A percentile compares a stretch with the other conserved stretches of the same genome.
Evolutionary conservation across 2,888 invertebrate genomes (phyloP).

Genomic region (Lypha dubia): DNA sequence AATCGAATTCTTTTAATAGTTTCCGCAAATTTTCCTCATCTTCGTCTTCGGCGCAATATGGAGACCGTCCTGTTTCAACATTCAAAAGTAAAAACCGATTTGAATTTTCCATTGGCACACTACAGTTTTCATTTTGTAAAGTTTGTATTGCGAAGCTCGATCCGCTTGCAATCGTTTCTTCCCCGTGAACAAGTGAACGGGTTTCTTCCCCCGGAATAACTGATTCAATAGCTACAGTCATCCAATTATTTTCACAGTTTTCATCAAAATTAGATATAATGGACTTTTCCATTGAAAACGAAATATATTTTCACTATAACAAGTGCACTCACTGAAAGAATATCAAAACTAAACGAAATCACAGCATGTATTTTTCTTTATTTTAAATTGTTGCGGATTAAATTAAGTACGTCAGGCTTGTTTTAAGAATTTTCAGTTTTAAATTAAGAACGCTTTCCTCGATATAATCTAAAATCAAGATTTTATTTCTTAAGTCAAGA

Average conservation of each 20-base stretch:
- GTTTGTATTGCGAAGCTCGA: not conserved
- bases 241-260: slow-evolving; percentile 35
- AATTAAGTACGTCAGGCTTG: slow-evolving; percentile 28
- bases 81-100: no score
- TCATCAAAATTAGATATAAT: slow-evolving; percentile 18
- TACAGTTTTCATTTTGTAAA: slow-evolving; percentile 23
- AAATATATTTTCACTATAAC: slow-evolving; percentile 18
- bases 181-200: not conserved
- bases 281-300: slow-evolving; percentile 26
- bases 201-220: slow-evolving; percentile 32
- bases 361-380: not conserved
- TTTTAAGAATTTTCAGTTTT: slow-evolving; percentile 32
- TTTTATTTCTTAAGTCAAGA: slow-evolving; percentile 18
- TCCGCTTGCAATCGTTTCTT: slow-evolving; percentile 30
- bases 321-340: not conserved
- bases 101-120: not conserved
- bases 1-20: slow-evolving; percentile 24
- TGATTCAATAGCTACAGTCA: slow-evolving; percentile 14
- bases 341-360: slow-evolving; percentile 28
- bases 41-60: no score
- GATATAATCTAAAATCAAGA: slow-evolving; percentile 32
- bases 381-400: slow-evolving; percentile 13
- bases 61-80: no score
- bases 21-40: not conserved
- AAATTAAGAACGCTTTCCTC: slow-evolving; percentile 19